phyloP scores from a whole-genome alignment of 2,113 vertebrate genomes.

The Sisor rabdophorus region DNA sequence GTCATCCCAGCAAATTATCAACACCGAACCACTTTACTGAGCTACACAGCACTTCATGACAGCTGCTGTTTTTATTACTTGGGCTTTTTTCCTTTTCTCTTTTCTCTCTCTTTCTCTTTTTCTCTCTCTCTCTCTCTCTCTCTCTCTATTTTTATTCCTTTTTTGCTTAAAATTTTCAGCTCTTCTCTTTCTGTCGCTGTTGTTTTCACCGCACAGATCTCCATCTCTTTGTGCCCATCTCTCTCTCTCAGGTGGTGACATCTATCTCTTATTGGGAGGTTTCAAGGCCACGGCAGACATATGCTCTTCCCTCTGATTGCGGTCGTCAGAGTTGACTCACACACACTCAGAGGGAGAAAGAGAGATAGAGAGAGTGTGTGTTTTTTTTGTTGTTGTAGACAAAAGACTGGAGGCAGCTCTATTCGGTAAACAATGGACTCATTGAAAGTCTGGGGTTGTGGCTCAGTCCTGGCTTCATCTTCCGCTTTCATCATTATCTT shows the following conservation, averaged over 20 bases:
- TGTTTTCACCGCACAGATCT: background rate
- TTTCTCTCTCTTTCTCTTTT: background rate
- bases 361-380: background rate
- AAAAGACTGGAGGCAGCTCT: slow-evolving; percentile 28
- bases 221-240: background rate
- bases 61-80: slow-evolving; percentile 42
- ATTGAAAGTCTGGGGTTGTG: slow-evolving; percentile 42
- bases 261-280: slow-evolving; percentile 33
- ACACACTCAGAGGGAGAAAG: background rate
- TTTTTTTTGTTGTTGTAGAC: background rate
- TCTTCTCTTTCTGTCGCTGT: background rate
- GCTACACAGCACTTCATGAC: slow-evolving; percentile 27
- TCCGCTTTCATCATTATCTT: slow-evolving; percentile 2
- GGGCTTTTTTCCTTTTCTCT: background rate
- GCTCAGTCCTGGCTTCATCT: background rate
- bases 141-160: background rate
- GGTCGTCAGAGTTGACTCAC: slow-evolving; percentile 47
- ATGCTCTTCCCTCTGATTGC: slow-evolving; percentile 43
- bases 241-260: slow-evolving; percentile 33
- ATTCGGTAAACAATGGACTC: slow-evolving; percentile 55
- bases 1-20: slow-evolving; percentile 5
- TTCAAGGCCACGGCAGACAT: slow-evolving; percentile 30
- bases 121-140: background rate
- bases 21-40: slow-evolving; percentile 28
- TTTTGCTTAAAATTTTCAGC: slow-evolving; percentile 17